Conservation (phyloP, 2,797 vertebrate species). For the Leptoclinus maculatus region DNA sequence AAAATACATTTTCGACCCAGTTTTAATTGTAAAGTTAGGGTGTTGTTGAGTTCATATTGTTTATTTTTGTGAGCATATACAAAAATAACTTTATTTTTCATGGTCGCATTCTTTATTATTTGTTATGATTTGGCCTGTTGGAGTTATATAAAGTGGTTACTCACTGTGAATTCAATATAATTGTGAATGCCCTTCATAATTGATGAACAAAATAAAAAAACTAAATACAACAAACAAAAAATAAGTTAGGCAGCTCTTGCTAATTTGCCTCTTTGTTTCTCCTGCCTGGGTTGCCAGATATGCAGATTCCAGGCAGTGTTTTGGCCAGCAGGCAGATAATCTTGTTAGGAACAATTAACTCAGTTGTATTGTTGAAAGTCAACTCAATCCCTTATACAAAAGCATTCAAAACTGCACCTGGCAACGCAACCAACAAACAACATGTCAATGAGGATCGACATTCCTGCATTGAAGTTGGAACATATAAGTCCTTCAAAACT, state of each 20-base stretch:
- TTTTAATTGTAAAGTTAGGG: conserved; percentile 27
- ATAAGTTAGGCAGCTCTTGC: conserved; percentile 52
- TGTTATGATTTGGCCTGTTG: conserved; percentile 1
- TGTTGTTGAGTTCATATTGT: neutral
- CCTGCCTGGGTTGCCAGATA: conserved; percentile 70
- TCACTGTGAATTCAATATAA: conserved; percentile 17
- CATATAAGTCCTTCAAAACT: conserved; percentile 21
- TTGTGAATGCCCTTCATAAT: conserved; percentile 8
- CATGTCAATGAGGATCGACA: conserved; percentile 44
- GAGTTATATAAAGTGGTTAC: conserved; percentile 20
- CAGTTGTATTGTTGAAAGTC: conserved; percentile 69
- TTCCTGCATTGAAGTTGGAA: conserved; percentile 4
- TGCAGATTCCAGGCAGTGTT: conserved; percentile 68
- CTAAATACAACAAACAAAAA: conserved; percentile 20
- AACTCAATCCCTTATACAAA: conserved; percentile 59
- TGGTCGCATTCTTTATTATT: neutral
- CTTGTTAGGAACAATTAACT: conserved; percentile 75
- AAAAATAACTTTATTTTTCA: neutral
- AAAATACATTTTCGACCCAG: conserved; percentile 33
- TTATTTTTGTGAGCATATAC: neutral
- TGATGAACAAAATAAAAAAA: conserved; percentile 24
- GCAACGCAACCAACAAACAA: conserved; percentile 33
- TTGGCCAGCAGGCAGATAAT: conserved; percentile 73
- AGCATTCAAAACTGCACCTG: conserved; percentile 50
- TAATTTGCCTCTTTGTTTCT: conserved; percentile 58